Base-by-base conservation (phyloP, 2,888 invertebrate species). In the Oligia fasciuncula region DNA sequence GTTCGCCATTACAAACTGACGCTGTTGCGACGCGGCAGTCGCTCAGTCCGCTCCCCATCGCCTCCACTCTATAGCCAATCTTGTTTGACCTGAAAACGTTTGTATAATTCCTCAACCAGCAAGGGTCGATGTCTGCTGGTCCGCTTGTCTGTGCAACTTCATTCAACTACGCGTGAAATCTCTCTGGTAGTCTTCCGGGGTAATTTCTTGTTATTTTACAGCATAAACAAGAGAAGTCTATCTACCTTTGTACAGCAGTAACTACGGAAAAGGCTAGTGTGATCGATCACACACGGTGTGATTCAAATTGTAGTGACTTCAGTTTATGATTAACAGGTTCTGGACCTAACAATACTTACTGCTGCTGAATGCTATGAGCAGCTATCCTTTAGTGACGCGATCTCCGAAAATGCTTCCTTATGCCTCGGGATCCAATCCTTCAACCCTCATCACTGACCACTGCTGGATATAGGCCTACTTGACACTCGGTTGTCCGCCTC, bases 11-110 rank as follows among this genome's bases (percentile, higher is more conserved):
- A 79, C 77, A 63, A 73, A 73, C 79, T 79, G 81, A 77, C 78
- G 81, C 78, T 88, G 89, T 90, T 90, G 89, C 89, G 89, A 89
- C 85, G 87, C 90, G 90, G 89, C 80, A 89, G 87, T 83, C 43
- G 49, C 63, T 49, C 77, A 49, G n/a, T 51, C 51, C 77, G 80
- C 84, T 80, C 65, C 71, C 77, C 71, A 77, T 73, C 72, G 51
- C 69, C 57, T 73, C 60, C 66, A 82, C 35, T 72, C 49, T 49
- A 66, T 51, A 79, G 57, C 80, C 77, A 80, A 70, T 77, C 66
- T 76, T 70, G 46, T 76, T 68, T 78, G 88, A 79, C 76, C 82
- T 84, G 71, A 73, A 85, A 81, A 68, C 60, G 40, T 77, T 79
- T 54, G 69, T 40, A 83, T 76, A n/a, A n/a, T 81, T 70, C 40